Evolutionary conservation across 1,140 invertebrate genomes (phyloP).

Genomic region (Mesaphorura yosii): DNA sequence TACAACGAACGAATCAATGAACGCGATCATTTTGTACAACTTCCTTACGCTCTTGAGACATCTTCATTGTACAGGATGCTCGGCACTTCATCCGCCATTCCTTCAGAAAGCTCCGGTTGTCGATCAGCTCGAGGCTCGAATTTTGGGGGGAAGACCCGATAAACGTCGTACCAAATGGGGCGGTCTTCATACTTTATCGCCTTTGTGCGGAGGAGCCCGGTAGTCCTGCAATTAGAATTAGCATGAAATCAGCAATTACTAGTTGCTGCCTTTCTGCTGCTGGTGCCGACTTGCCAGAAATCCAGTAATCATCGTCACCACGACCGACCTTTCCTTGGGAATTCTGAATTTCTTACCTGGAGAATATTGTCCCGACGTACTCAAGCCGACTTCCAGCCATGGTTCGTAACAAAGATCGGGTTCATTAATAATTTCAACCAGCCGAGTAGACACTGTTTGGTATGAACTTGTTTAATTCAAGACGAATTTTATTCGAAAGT

Average conservation of each 20-base stretch:
- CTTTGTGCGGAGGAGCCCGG: conserved; percentile 58
- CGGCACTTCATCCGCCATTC: conserved; percentile 42
- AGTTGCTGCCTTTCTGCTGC: no score
- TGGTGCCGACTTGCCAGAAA: no score
- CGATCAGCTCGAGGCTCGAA: conserved; percentile 57
- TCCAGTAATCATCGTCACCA: not conserved
- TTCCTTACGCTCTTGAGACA: conserved; percentile 64
- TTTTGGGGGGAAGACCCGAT: conserved; percentile 72
- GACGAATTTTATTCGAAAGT: no score
- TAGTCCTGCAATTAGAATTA: conserved; percentile 46
- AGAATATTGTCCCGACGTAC: conserved; percentile 28
- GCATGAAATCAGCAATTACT: not conserved
- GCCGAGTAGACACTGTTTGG: no score
- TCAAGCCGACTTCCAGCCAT: conserved; percentile 31
- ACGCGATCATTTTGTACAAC: not conserved
- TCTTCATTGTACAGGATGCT: conserved; percentile 77
- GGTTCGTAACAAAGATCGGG: no score
- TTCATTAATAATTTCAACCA: no score
- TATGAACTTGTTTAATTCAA: no score
- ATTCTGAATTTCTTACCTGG: conserved; percentile 14
- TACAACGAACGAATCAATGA: not conserved
- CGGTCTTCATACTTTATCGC: conserved; percentile 62
- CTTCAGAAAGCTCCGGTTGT: conserved; percentile 34
- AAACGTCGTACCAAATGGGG: conserved; percentile 83
- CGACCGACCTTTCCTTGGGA: not conserved